Percentiles rank a stretch among this genome's conserved stretches.
Conservation (phyloP, 2,888 invertebrate genomes). For the Drosophila kuntzei region DNA sequence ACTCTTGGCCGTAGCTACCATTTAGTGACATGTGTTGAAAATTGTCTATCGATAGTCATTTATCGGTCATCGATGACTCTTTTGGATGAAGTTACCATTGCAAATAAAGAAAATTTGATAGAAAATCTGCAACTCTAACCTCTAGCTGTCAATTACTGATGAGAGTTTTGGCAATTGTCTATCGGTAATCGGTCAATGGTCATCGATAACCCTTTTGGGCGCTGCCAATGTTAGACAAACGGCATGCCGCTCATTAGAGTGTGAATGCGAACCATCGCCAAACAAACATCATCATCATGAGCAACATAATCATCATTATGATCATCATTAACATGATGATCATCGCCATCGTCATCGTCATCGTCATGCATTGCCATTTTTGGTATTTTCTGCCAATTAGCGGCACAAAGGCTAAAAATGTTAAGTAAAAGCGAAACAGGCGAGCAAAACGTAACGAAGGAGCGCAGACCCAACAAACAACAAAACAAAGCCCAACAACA, state of each 20-base stretch:
- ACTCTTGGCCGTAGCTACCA: not conserved
- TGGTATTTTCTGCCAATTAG: slow-evolving; percentile 84
- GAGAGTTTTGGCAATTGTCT: slow-evolving; percentile 1
- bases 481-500: slow-evolving; percentile 38
- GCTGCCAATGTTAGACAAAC: slow-evolving; percentile 37
- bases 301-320: slow-evolving; percentile 14
- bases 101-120: not conserved
- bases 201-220: slow-evolving; percentile 59
- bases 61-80: slow-evolving; percentile 3
- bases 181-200: slow-evolving; percentile 15
- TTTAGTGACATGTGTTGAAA: not conserved
- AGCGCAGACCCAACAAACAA: slow-evolving; percentile 51
- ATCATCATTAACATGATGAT: slow-evolving; percentile 15
- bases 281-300: slow-evolving; percentile 22
- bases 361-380: slow-evolving; percentile 81
- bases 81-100: not conserved
- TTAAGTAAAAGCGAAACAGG: slow-evolving; percentile 80
- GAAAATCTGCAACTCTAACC: not conserved
- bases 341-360: slow-evolving; percentile 22
- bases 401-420: slow-evolving; percentile 80
- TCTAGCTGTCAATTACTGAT: not conserved
- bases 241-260: slow-evolving; percentile 60
- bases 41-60: not conserved
- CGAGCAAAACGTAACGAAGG: slow-evolving; percentile 73
- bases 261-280: slow-evolving; percentile 43